Evolutionary conservation across 2,888 invertebrate genomes (phyloP), one percentile per base, ranked within the genome.

Genomic region (Mimumesa dahlbomi): DNA sequence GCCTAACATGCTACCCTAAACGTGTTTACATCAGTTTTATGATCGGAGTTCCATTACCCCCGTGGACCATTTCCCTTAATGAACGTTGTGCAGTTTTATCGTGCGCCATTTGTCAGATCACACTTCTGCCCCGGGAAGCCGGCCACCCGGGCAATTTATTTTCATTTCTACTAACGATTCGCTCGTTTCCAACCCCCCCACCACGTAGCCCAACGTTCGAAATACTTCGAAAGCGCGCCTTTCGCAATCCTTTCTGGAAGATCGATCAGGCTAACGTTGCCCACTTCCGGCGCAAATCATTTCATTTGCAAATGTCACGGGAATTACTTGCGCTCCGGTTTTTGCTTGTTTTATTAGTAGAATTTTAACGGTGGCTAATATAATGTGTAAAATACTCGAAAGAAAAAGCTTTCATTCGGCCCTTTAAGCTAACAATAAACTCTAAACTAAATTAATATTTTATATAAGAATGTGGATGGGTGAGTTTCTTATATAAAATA

Each of bases 101-200:
- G 66, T 46, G 42, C 46, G 53, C 75, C 75, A 73, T 79, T 79
- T 75, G 70, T 75, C 73, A 73, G 69, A 81, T 78, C 70, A 29
- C 48, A 57, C 57, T 70, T 70, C 65, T 42, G 38, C 69, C 11
- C 46, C 48, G 53, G 53, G 69, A 73, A 54, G 22, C 66, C 48
- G 16, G 56, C 72, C 52, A 40, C 46, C 65, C 68, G 16, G 48
- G 66, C 79, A 78, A 79, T 79, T 75, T 78, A 69, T 79, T 81
- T 79, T 81, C 79, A 79, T 79, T 79, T 79, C 67, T 72, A 36
- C 62, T 75, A 79, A 81, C 79, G 65, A 74, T 69, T 69, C 70
- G 25, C 49, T 49, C 14, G 29, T 54, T 36, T 0, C 54, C 34
- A 13, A 18, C 42, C 46, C 34, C 40, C 50, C 62, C 56, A 58